Evolutionary conservation across 2,888 invertebrate species (phyloP).

Genomic region (Aphodius granarius): DNA sequence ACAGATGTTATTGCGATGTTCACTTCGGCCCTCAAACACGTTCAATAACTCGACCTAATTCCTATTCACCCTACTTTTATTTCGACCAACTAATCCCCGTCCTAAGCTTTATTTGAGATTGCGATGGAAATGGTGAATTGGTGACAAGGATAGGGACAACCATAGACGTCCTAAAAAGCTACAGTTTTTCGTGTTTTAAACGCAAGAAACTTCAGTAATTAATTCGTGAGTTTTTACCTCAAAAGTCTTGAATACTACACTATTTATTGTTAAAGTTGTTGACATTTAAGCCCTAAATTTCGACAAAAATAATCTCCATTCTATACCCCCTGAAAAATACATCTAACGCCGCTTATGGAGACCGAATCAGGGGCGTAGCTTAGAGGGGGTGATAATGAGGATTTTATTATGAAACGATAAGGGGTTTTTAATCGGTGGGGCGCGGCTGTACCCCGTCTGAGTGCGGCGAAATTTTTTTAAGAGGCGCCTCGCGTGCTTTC

Average conservation of each 20-base stretch:
- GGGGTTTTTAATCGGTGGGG: neutral
- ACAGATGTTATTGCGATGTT: constrained; percentile 16
- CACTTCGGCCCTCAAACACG: neutral
- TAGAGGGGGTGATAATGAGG: neutral
- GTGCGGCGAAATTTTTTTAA: neutral
- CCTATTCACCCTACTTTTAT: constrained; percentile 15
- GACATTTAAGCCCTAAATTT: too few relatives aligned
- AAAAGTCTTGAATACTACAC: too few relatives aligned
- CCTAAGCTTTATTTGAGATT: constrained; percentile 5
- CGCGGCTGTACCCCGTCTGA: neutral
- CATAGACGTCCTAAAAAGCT: too few relatives aligned
- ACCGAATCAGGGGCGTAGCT: too few relatives aligned
- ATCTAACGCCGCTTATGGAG: too few relatives aligned
- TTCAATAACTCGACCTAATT: constrained; percentile 15
- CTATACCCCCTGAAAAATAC: too few relatives aligned
- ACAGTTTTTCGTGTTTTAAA: too few relatives aligned
- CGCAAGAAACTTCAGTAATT: too few relatives aligned
- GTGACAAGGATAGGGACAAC: neutral
- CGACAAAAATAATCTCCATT: too few relatives aligned
- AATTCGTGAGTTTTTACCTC: too few relatives aligned
- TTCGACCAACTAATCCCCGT: neutral
- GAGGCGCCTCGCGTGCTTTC: neutral
- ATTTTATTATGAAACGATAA: neutral
- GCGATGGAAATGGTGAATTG: neutral
- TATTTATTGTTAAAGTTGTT: too few relatives aligned